Evolutionary conservation across 2,888 invertebrate species (phyloP).

Genomic region (Himalopsyche japonica): DNA sequence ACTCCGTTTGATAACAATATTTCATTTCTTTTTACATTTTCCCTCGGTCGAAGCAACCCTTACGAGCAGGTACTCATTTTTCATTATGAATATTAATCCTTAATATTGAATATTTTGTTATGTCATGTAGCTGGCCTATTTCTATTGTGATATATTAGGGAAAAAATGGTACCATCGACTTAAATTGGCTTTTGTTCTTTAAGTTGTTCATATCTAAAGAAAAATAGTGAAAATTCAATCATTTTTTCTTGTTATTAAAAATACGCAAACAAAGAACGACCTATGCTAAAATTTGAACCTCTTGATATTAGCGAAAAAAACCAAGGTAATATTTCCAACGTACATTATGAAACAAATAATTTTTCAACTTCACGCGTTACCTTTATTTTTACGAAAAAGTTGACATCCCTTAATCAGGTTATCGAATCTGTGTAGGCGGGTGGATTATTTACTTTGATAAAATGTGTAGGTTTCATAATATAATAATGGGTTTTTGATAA

Average conservation of each 20-base stretch:
- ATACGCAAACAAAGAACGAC: too few relatives aligned
- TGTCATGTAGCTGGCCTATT: conserved; percentile 29
- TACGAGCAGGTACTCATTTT: conserved; percentile 11
- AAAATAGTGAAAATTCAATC: background rate
- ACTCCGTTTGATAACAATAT: background rate
- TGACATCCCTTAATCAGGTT: too few relatives aligned
- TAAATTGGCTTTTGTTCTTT: conserved; percentile 12
- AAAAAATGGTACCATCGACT: conserved; percentile 8
- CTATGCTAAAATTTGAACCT: too few relatives aligned
- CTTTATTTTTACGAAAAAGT: too few relatives aligned
- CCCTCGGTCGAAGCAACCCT: background rate
- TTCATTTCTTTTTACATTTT: background rate
- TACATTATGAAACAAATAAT: too few relatives aligned
- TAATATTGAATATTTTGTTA: conserved; percentile 27
- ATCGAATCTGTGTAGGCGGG: too few relatives aligned
- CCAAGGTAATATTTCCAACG: too few relatives aligned
- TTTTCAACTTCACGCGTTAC: too few relatives aligned
- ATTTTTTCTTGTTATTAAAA: too few relatives aligned
- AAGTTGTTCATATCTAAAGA: background rate
- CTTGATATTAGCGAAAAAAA: too few relatives aligned
- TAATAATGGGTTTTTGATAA: background rate
- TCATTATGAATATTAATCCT: conserved; percentile 30
- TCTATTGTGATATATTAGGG: conserved; percentile 15
- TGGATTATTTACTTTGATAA: background rate
- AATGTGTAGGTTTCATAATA: background rate